A percentile compares a stretch with the other conserved stretches of the same genome.
phyloP scores from a whole-genome alignment of 2,113 vertebrate genomes.

The Ailurus styani region DNA sequence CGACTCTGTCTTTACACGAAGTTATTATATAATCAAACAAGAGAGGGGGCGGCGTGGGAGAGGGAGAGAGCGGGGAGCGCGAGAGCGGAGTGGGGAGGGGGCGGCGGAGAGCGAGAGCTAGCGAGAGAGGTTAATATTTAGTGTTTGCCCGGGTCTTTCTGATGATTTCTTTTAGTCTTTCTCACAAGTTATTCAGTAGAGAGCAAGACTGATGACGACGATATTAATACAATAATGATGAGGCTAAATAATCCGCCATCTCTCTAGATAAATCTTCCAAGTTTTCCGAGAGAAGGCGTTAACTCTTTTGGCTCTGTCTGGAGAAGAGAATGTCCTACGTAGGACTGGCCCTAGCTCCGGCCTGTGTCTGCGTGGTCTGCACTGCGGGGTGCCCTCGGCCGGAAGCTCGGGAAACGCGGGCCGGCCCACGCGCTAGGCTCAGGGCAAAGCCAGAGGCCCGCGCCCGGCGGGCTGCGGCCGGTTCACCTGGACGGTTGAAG shows the following conservation, averaged over 20 bases:
- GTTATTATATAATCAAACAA: not conserved
- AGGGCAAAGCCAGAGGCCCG: not conserved
- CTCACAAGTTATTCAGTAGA: not conserved
- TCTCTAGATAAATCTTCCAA: not conserved
- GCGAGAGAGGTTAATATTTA: not conserved
- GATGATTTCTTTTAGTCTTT: not conserved
- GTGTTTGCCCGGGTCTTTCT: not conserved
- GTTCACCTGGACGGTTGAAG: conserved; percentile 51
- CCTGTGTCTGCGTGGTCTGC: not conserved
- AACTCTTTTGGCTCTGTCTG: not conserved
- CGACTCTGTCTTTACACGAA: not conserved
- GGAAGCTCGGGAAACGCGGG: not conserved
- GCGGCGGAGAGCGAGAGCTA: no score
- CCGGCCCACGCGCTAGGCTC: not conserved
- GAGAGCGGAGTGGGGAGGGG: not conserved
- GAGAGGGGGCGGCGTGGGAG: no score
- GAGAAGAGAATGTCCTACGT: not conserved
- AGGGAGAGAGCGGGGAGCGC: not conserved
- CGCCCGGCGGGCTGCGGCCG: not conserved
- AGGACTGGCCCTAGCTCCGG: not conserved
- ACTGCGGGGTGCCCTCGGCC: accelerated
- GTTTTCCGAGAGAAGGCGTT: not conserved
- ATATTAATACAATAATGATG: not conserved
- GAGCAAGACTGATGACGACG: not conserved
- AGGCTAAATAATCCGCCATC: not conserved